Evolutionary conservation across 2,113 vertebrate species (phyloP), one percentile per base, ranked within the genome.

Genomic region (Mixornis gularis): DNA sequence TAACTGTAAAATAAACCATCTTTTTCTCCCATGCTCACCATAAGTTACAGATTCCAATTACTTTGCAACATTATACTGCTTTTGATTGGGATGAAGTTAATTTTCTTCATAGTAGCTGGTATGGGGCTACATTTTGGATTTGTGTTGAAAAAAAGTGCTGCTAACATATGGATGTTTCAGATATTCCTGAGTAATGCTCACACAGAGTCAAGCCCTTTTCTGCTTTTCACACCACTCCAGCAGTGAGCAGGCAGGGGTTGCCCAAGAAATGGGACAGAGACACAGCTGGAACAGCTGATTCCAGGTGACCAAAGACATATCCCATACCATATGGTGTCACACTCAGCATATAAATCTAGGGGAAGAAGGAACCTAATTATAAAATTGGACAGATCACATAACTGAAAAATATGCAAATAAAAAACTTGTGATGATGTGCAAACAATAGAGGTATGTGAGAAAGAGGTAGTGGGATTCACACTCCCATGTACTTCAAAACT

Each of bases 371-470:
- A 87, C 51, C 7, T 25, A 38, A 27, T 71, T 60, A 73, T n/a
- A 90, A 83, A 92, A 90, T n/a, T 22, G 19, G n/a, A 55, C 15
- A 85, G 30, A 66, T 48, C 16, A 41, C 5, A 4, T 29, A 96
- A 91, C 69, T 46, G 91, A 92, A 91, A 85, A 76, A 68, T 62
- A 93, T 51, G 85, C 64, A 97, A 91, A 95, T 94, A 40, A 62
- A 87, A 79, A 76, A 64, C 44, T 12, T 84, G 87, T 78, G 34
- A 49, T 34, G 7, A 36, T 58, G 48, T 76, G 86, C 56, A 76
- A 90, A 85, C 17, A 94, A 71, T 16, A 71, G 40, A 87, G 15
- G 20, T 34, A 76, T 63, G 29, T 79, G 86, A 83, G 41, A 68
- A 94, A 76, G 36, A 85, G 17, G 56, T 10, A 72, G 25, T 56